Evolutionary conservation across 35 echinoderm and acorn worm genomes (phyloP).

Genomic region (Lytechinus pictus): DNA sequence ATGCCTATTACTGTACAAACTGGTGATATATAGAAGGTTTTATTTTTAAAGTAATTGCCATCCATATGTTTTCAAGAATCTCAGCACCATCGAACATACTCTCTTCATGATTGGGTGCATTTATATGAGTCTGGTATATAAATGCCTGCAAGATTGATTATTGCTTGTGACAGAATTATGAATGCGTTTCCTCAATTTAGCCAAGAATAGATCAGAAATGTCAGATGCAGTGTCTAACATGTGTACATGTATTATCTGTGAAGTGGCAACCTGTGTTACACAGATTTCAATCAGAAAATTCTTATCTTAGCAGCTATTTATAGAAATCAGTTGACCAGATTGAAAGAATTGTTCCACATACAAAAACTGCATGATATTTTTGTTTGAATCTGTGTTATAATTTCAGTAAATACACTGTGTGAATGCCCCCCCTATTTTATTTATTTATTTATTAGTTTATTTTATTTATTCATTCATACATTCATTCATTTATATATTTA

Average conservation of each 20-base stretch:
- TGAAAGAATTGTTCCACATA: too few relatives aligned
- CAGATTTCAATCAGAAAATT: background rate
- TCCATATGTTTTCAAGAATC: background rate
- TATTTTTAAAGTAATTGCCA: background rate
- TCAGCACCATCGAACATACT: background rate
- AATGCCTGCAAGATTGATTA: background rate
- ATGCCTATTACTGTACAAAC: too few relatives aligned
- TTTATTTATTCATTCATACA: too few relatives aligned
- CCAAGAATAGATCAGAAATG: conserved; percentile 17
- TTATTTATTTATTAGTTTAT: too few relatives aligned
- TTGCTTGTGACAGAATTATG: conserved; percentile 27
- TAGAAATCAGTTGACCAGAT: too few relatives aligned
- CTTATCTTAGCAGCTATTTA: too few relatives aligned
- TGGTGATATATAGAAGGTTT: too few relatives aligned
- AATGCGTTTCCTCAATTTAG: conserved; percentile 18
- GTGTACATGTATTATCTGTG: background rate
- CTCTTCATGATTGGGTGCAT: background rate
- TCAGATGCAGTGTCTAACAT: background rate
- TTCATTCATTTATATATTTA: too few relatives aligned
- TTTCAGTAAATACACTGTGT: too few relatives aligned
- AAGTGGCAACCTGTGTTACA: background rate
- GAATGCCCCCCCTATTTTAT: too few relatives aligned
- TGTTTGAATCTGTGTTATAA: too few relatives aligned
- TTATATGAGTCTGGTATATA: background rate
- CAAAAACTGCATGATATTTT: too few relatives aligned